Evolutionary conservation across 1,140 invertebrate genomes (phyloP), one percentile per base, ranked within the genome.

Genomic region (Propsilocerus akamusi): DNA sequence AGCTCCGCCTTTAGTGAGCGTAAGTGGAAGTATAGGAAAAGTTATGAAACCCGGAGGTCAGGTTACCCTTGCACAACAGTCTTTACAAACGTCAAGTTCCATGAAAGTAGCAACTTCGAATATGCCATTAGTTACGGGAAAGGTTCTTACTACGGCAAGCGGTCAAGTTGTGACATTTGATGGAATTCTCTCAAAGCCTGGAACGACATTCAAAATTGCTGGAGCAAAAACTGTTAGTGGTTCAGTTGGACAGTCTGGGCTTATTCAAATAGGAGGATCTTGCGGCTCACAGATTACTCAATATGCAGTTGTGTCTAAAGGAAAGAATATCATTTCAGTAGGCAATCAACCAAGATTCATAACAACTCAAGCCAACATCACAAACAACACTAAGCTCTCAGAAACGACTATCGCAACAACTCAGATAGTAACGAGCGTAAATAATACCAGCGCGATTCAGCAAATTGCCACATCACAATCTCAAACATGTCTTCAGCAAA

Each of bases 91-190:
- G n/a, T n/a, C n/a, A n/a, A n/a, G n/a, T n/a, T n/a, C n/a, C n/a
- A n/a, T n/a, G n/a, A n/a, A n/a, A 24, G 8, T 10, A 23, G 28
- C 25, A 58, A 63, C 47, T 55, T 54, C 52, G 49, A 61, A 60
- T 56, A 57, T 52, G 17, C 63, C 64, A 1, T 54, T 76, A 32
- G 59, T 76, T 1, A 73, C 74, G 0, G 76, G 76, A 58, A n/a
- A n/a, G n/a, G 74, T 78, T 5, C 53, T 77, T 8, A 75, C 74
- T 1, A 75, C 73, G 55, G 65, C 70, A 2, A 67, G 72, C 2
- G 74, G 74, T 1, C 77, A 81, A 51, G 68, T 81, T 4, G 76
- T 81, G 8, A 78, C 78, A 0, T 71, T 81, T n/a, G 78, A 80
- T 56, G 77, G 71, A 64, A 55, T 81, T 12, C 54, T 80, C 5